phyloP scores from a whole-genome alignment of 2,888 invertebrate genomes.

The Tenthredo scrophulariae region DNA sequence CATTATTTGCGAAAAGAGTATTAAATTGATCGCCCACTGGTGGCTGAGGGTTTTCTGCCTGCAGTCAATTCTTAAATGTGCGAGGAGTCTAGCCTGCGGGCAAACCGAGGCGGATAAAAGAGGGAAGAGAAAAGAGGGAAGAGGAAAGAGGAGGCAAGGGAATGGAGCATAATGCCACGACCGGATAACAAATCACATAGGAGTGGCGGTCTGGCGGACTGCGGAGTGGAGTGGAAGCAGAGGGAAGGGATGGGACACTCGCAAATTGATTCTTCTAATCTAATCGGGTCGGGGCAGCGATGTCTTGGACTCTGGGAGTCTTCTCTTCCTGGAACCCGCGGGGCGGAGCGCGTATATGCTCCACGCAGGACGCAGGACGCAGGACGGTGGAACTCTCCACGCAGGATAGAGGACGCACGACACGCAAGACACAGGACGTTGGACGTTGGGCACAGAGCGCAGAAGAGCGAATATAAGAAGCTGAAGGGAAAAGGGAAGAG shows the following conservation, averaged over 20 bases:
- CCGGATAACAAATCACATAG: slow-evolving; percentile 53
- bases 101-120: background rate
- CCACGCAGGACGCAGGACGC: background rate
- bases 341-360: slow-evolving; percentile 65
- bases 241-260: slow-evolving; percentile 56
- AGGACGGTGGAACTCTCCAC: background rate
- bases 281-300: slow-evolving; percentile 66
- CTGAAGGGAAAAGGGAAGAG: background rate
- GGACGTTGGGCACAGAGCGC: background rate
- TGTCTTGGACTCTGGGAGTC: slow-evolving; percentile 53
- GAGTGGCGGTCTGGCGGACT: slow-evolving; percentile 42
- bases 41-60: background rate
- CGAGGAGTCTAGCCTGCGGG: background rate
- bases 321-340: slow-evolving; percentile 73
- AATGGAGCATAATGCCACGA: slow-evolving; percentile 46
- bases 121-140: background rate
- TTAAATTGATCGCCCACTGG: slow-evolving; percentile 24
- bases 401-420: background rate
- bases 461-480: slow-evolving; percentile 11
- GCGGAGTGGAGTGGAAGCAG: slow-evolving; percentile 17
- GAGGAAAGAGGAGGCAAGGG: background rate
- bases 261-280: slow-evolving; percentile 68
- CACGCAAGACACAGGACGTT: background rate
- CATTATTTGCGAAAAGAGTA: slow-evolving; percentile 10
- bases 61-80: slow-evolving; percentile 6